These are phyloP conservation scores for Buathra laborator DNA, from an alignment of 2,888 invertebrate species.

Conservation along the genomic window DNA sequence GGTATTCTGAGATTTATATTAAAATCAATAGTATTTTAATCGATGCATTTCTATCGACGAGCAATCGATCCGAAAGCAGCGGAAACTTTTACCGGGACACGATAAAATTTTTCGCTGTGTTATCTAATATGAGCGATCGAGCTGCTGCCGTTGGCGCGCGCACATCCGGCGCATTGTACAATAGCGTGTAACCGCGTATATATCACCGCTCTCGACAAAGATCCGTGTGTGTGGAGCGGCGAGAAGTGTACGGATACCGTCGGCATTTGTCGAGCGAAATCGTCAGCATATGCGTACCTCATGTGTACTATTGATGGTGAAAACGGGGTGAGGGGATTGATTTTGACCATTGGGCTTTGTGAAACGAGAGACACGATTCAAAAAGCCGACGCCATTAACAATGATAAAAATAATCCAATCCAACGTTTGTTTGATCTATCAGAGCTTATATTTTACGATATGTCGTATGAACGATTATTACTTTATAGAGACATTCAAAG, in stretches of 20 bases:
- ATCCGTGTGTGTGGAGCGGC: constrained; percentile 35
- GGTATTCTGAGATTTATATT: too few relatives aligned
- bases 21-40: too few relatives aligned
- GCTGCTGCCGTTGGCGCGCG: background rate
- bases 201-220: constrained; percentile 18
- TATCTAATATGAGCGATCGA: constrained; percentile 19
- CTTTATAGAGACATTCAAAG: constrained; percentile 20
- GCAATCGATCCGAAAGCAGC: too few relatives aligned
- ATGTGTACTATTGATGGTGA: constrained; percentile 63
- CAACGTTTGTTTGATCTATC: constrained; percentile 84
- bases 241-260: constrained; percentile 48
- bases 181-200: background rate
- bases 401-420: constrained; percentile 84
- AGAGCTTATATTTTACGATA: constrained; percentile 68
- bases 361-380: constrained; percentile 82
- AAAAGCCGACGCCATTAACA: constrained; percentile 81
- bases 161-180: constrained; percentile 30
- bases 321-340: constrained; percentile 78
- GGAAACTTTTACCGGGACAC: too few relatives aligned
- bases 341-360: constrained; percentile 82
- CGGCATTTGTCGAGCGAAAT: constrained; percentile 35
- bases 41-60: too few relatives aligned
- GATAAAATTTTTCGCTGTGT: constrained; percentile 18
- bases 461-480: constrained; percentile 34
- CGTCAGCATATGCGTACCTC: constrained; percentile 60